phyloP scores from a whole-genome alignment of 1,140 invertebrate genomes.

The Phymorhynchus buccinoides region DNA sequence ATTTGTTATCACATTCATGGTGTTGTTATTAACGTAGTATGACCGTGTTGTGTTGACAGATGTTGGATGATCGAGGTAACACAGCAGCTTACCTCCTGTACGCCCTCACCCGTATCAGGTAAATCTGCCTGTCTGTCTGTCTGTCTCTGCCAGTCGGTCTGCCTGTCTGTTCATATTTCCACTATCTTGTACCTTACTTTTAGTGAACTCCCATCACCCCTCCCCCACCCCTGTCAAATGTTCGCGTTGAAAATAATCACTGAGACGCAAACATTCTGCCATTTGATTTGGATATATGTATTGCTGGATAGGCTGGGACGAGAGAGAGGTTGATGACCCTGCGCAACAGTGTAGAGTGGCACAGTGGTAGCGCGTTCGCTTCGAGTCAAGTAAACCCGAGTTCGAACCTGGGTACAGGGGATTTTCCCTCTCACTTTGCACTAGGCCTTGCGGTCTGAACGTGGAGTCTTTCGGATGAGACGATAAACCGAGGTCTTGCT shows the following conservation, averaged over 20 bases:
- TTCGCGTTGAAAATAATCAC: background rate
- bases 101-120: slow-evolving; percentile 90
- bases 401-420: too few species aligned
- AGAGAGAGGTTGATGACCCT: too few species aligned
- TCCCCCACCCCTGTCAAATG: background rate
- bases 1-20: background rate
- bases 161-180: background rate
- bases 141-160: background rate
- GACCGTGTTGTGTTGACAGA: slow-evolving; percentile 76
- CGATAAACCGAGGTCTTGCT: too few species aligned
- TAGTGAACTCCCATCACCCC: background rate
- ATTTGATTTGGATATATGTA: too few species aligned
- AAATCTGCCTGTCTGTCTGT: slow-evolving; percentile 22
- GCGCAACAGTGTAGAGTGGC: too few species aligned
- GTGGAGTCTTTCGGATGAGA: too few species aligned
- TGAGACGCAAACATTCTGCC: background rate
- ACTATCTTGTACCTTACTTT: background rate
- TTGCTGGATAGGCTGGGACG: too few species aligned
- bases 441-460: too few species aligned
- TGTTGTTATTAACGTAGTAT: background rate
- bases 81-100: slow-evolving; percentile 98
- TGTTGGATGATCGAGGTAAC: slow-evolving; percentile 99
- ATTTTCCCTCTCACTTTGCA: too few species aligned
- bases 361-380: too few species aligned
- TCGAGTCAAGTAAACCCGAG: too few species aligned